Base-by-base conservation (phyloP, 37 sponge, comb jelly and placozoan species). In the Corticium candelabrum region DNA sequence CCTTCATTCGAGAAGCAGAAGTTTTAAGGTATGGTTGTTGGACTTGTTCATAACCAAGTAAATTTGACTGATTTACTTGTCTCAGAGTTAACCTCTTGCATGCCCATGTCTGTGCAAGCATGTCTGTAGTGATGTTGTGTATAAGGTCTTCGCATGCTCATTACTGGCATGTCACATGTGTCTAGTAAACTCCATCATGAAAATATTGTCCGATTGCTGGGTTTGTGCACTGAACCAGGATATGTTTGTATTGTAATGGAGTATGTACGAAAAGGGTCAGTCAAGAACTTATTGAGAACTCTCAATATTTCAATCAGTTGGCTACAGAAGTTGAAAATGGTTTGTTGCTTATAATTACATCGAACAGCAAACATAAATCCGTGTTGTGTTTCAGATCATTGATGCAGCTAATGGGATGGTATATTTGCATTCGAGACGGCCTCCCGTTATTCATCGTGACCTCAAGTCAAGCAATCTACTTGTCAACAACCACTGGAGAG, bases 381-480 rank as follows among this genome's bases (percentile, higher is more conserved):
- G 11, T 50, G 21, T 27, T 50, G 11, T 50, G 62, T 21, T 50
- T 50, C 21, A 50, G 62, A 27, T 50, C 11, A 11, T 27, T 21
- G 62, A 50, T 50, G 62, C 62, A 11, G 62, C 62, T 21, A 50
- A 50, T 21, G 62, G 62, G 15, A 21, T 50, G 62, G 15, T 50
- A 11, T 50, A 50, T 50, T 50, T 50, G 62, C 62, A 50, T 21
- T 27, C 62, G 62, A 50, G 62, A 50, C 62, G 21, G 11, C 62
- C 62, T 50, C 62, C 62, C 62, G 62, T 50, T 50, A 50, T 50
- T 27, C 62, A 50, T 50, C 62, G 62, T 21, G 62, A 50, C 21
- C 62, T 50, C 62, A 50, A 50, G 21, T 50, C 62, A 21, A 50
- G 62, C 62, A 50, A 50, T 50, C 21, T 50, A 21, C 62, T 50